Evolutionary conservation across 2,797 vertebrate species (phyloP), one percentile per base, ranked within the genome.

Genomic region (Emydoidea blandingii): DNA sequence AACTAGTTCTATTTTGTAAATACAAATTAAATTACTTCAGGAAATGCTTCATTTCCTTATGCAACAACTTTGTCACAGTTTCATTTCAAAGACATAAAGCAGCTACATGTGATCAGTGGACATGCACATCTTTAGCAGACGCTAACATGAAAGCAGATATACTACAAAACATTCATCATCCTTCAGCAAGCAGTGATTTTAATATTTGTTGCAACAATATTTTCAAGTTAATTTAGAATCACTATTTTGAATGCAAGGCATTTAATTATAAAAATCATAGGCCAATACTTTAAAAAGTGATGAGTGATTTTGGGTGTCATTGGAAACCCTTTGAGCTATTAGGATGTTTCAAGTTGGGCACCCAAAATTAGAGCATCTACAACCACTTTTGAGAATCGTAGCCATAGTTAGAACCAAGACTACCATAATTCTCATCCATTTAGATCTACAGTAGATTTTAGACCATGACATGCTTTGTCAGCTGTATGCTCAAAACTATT

Each of bases 121-220:
- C 21, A 72, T 57, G 15, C 1, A 3, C 12, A 53, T 56, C 72
- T 80, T 65, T 57, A 85, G 59, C 0, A 0, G 82, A 56, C 15
- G 85, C 5, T 76, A 88, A 76, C 1, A n/a, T 79, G 49, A 52
- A n/a, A n/a, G 8, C 52, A 52, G 50, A 85, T 16, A 56, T 29
- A 21, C 3, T 31, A 87, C 6, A 29, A 4, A 25, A 79, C 18
- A 50, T 41, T 11, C 52, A 34, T 27, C 49, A 25, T 14, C 21
- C 79, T 88, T 79, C n/a, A 72, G 49, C 19, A 49, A 80, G 15
- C 53, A 85, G 18, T 47, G 54, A 76, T 12, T 49, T 76, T 47
- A 54, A 23, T n/a, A 65, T 83, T 41, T 87, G 91, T 34, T 19
- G 29, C 87, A 85, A 11, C 27, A 87, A 76, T 31, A 87, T 21